Evolutionary conservation across 2,888 invertebrate species (phyloP), one percentile per base, ranked within the genome.

Genomic region (Synergus umbraculus): DNA sequence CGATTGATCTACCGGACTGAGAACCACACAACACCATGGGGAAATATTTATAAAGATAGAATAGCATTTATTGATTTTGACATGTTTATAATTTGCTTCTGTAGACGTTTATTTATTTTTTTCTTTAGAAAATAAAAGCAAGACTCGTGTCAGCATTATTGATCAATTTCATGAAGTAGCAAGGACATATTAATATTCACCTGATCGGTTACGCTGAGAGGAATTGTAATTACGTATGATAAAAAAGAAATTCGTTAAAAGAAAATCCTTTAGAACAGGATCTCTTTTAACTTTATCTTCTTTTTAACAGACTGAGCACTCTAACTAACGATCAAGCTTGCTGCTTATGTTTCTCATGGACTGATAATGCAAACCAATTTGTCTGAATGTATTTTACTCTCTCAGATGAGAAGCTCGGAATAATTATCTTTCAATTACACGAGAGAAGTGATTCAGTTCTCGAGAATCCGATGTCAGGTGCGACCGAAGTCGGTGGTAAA

Each of bases 291-390:
- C 10, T 43, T 66, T 66, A 66, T 66, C 66, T 43, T 66, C 66
- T n/a, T 66, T 66, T 66, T 43, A 66, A 66, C 10, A 66, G 13
- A 22, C 9, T 66, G 66, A 43, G 43, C 66, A 66, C 66, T 66
- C 43, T 43, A 22, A 10, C 60, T 29, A 41, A 43, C 66, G 66
- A 66, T 66, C 15, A 43, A 66, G 66, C 43, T 66, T 41, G 10
- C 60, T 60, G 60, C 60, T 60, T 41, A 41, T 66, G 41, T 43
- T 66, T n/a, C 18, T 66, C 43, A 66, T n/a, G 43, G 43, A 43
- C 66, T 43, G 66, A 66, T 66, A 66, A 66, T 66, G 66, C 66
- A 66, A n/a, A 66, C 66, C 66, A 66, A 66, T 66, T 66, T 66
- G 66, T 66, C 66, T 66, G 66, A 43, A 66, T 66, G 43, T 43